A percentile compares a stretch with the other conserved stretches of the same genome.
Evolutionary conservation across 53 echinoderm and acorn worm genomes (phyloP).

Genomic region (Echinometra lucunter): DNA sequence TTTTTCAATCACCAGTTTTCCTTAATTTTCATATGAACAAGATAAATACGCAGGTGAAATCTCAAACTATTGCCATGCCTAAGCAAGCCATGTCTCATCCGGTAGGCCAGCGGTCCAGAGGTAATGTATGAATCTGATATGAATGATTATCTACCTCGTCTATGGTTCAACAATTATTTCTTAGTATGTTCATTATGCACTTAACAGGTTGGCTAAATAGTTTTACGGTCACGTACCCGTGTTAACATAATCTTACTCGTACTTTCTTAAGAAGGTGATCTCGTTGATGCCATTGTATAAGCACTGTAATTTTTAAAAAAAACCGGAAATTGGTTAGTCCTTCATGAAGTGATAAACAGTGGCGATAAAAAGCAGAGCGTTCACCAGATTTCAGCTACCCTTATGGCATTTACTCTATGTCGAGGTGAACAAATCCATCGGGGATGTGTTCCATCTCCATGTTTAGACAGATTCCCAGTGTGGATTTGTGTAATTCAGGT

Average conservation of each 20-base stretch:
- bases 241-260: neutral
- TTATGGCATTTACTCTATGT: conserved; percentile 27
- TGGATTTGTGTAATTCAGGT: conserved; percentile 57
- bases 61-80: too few relatives aligned
- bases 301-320: neutral
- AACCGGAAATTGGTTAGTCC: neutral
- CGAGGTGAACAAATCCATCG: neutral
- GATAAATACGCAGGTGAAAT: too few relatives aligned
- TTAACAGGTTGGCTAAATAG: too few relatives aligned
- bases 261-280: neutral
- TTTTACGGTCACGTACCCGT: too few relatives aligned
- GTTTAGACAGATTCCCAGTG: conserved; percentile 50
- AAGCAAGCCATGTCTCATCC: too few relatives aligned
- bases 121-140: too few relatives aligned
- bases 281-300: neutral
- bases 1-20: too few relatives aligned
- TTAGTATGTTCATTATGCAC: too few relatives aligned
- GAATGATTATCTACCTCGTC: too few relatives aligned
- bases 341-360: neutral
- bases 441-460: conserved; percentile 15
- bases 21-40: too few relatives aligned
- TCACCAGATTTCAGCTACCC: conserved; percentile 16
- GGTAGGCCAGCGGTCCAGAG: too few relatives aligned
- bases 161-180: too few relatives aligned
- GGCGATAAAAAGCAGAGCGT: neutral